Percentiles rank a stretch among this genome's conserved stretches.
These are phyloP conservation scores for Laspeyria flexula DNA, from an alignment of 2,888 invertebrate genomes.

Conservation along the genomic window DNA sequence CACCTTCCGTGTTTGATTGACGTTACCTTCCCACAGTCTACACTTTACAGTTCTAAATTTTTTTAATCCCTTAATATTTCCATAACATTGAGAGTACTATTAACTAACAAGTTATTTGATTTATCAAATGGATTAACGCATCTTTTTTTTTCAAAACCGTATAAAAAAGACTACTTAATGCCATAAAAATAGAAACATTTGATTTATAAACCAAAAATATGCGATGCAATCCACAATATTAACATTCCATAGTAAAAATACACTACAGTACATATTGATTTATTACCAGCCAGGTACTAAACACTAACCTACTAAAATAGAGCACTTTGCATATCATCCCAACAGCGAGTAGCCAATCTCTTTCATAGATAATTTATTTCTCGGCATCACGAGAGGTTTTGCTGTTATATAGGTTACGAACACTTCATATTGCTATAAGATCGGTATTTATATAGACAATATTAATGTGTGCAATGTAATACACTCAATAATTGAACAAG, in stretches of 20 bases:
- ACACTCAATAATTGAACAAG: background rate
- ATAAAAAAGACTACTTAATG: too few relatives aligned
- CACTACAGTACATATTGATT: too few relatives aligned
- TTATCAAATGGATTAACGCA: too few relatives aligned
- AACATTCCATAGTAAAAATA: background rate
- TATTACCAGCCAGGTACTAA: background rate
- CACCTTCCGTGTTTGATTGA: too few relatives aligned
- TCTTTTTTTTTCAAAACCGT: too few relatives aligned
- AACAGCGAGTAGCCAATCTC: constrained; percentile 76
- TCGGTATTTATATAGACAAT: constrained; percentile 46
- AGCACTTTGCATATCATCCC: constrained; percentile 48
- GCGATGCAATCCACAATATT: background rate
- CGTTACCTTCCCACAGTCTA: too few relatives aligned
- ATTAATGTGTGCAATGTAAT: constrained; percentile 23
- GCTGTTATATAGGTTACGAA: constrained; percentile 66
- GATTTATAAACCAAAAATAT: too few relatives aligned
- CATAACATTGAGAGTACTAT: too few relatives aligned
- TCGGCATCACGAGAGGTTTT: constrained; percentile 77
- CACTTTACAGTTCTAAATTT: too few relatives aligned
- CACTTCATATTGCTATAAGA: constrained; percentile 70
- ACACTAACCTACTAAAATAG: constrained; percentile 42
- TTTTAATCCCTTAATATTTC: too few relatives aligned
- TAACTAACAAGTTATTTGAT: too few relatives aligned
- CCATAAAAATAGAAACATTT: too few relatives aligned
- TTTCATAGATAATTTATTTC: constrained; percentile 80